These are phyloP conservation scores for Macrophya alboannulata DNA, from an alignment of 2,888 invertebrate genomes.

Conservation along the genomic window DNA sequence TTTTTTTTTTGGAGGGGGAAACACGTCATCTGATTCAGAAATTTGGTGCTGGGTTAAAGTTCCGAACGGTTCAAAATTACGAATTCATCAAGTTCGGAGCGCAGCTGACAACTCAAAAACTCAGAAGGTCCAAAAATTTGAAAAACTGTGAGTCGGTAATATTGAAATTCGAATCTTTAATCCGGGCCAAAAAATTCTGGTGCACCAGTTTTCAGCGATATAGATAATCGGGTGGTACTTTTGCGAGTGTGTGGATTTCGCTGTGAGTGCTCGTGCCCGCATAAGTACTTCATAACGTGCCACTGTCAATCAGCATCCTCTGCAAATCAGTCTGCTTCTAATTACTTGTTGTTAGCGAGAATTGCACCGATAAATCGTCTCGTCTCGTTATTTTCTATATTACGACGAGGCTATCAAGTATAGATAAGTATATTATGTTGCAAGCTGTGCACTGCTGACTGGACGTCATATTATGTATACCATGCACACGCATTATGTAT, in stretches of 20 bases:
- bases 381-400: constrained; percentile 34
- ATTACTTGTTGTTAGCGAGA: constrained; percentile 39
- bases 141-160: no score
- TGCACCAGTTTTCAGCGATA: no score
- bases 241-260: background rate
- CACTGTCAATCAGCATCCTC: constrained; percentile 36
- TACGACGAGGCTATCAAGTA: constrained; percentile 39
- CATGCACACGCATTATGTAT: background rate
- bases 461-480: background rate
- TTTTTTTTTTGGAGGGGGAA: no score
- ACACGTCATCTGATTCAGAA: no score
- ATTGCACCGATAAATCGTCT: constrained; percentile 48
- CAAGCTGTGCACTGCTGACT: constrained; percentile 4
- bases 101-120: no score
- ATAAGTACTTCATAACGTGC: constrained; percentile 1
- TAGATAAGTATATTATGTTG: constrained; percentile 24
- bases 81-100: no score
- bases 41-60: no score
- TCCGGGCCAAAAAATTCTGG: no score
- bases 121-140: no score
- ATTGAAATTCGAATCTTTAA: no score
- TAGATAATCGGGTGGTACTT: no score
- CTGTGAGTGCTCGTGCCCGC: constrained; percentile 16
- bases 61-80: no score
- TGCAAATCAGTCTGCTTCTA: background rate